phyloP scores from a whole-genome alignment of 2,888 invertebrate species.

The Sarcophaga rosellei region DNA sequence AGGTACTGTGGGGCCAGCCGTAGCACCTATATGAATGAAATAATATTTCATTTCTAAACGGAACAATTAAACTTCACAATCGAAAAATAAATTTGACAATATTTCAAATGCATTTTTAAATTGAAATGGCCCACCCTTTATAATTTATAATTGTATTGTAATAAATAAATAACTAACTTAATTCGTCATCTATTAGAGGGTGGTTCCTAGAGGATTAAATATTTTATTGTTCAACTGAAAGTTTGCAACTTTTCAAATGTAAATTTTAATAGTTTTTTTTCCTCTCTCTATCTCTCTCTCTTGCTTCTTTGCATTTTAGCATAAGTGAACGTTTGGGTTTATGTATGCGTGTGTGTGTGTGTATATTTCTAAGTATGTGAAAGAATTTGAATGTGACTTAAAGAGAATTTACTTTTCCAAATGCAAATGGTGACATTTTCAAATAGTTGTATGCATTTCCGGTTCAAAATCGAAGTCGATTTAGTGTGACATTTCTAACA shows the following conservation, averaged over 20 bases:
- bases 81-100: no score
- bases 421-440: conserved; percentile 59
- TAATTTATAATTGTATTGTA: no score
- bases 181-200: no score
- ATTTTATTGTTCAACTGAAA: conserved; percentile 32
- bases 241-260: background rate
- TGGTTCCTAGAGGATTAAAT: background rate
- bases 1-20: no score
- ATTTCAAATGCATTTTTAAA: no score
- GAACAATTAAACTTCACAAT: no score
- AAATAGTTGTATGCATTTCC: conserved; percentile 64
- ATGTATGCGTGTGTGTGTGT: background rate
- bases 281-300: no score
- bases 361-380: background rate
- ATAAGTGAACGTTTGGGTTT: background rate
- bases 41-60: no score
- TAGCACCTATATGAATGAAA: no score
- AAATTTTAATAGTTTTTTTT: background rate
- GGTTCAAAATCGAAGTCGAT: conserved; percentile 57
- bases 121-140: no score
- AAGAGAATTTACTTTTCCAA: conserved; percentile 44
- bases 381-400: background rate
- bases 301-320: background rate
- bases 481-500: conserved; percentile 59
- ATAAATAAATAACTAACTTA: no score